Base-by-base conservation (phyloP, 2,797 vertebrate genomes). In the Mareca penelope region DNA sequence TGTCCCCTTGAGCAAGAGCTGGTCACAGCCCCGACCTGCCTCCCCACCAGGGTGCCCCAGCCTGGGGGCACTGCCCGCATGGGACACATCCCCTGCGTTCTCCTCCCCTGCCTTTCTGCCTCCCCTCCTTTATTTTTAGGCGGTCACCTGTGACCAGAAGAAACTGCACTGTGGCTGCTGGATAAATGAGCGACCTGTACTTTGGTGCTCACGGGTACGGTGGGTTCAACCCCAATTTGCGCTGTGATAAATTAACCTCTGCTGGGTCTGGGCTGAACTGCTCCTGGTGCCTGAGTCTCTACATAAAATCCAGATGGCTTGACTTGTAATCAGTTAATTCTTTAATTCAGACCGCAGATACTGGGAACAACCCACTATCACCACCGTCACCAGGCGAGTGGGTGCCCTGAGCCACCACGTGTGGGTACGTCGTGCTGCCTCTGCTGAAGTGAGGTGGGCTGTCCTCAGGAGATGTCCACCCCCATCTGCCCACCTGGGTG, bases 71-170 rank as follows among this genome's bases (percentile, higher is more conserved):
- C 53, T 12, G 73, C 61, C 72, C 64, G 50, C 23, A 75, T 6
- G 1, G 0, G 0, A 24, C 63, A 82, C 26, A 56, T 53, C 37
- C 46, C 64, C 83, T 79, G 33, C 3, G 5, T 71, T 83, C 40
- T 63, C 68, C 56, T 28, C 13, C n/a, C 6, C 19, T 19, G 3
- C 53, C 67, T 86, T 79, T 86, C 73, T 2, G 2, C 46, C 55
- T 22, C 23, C 2, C 3, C n/a, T 69, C 91, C 78, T 95, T 94
- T 94, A 48, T 94, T 93, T 94, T 93, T 29, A 88, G 46, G 78
- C 70, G 0, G 48, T 88, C 95, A 91, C 53, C 89, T 75, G 91
- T 96, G 92, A 94, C 94, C 76, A 87, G 87, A 37, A 96, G 85
- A 33, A 92, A n/a, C 55, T 39, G 65, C 40, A 12, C 79, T 0